Conservation (phyloP, 30 jellyfish, hydroid and myxozoan species). For the Turritopsis rubra region DNA sequence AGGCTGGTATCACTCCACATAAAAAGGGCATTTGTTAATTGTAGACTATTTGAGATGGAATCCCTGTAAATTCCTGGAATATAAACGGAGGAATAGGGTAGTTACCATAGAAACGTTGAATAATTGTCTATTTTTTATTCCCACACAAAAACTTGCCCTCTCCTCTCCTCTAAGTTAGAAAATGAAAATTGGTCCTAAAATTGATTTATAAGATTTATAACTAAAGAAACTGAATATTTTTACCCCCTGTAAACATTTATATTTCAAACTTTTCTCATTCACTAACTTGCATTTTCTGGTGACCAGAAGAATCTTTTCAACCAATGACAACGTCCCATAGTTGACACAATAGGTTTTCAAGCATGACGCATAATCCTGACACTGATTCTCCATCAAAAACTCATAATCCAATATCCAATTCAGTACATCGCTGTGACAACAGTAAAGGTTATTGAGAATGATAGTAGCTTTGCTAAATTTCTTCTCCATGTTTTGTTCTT, state of each 20-base stretch:
- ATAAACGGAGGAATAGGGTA: too few species aligned
- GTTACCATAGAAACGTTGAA: too few species aligned
- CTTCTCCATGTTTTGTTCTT: background rate
- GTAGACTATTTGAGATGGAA: too few species aligned
- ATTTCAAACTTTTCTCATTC: background rate
- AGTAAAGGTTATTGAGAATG: constrained; percentile 6
- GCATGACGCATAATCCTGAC: background rate
- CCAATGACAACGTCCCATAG: background rate
- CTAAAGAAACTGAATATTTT: background rate
- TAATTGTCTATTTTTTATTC: too few species aligned
- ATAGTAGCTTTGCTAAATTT: background rate
- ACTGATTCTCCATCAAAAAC: background rate
- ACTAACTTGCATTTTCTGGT: background rate
- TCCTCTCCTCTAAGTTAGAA: too few species aligned
- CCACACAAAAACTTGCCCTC: too few species aligned
- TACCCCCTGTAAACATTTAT: constrained; percentile 8
- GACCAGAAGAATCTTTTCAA: background rate
- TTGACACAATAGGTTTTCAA: background rate
- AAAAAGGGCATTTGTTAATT: too few species aligned
- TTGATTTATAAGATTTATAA: too few species aligned
- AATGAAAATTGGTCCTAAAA: too few species aligned
- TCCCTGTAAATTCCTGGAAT: too few species aligned
- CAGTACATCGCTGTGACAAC: constrained; percentile 9
- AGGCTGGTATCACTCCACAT: too few species aligned
- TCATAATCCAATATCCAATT: constrained; percentile 29